Evolutionary conservation across 2,113 vertebrate species (phyloP), one percentile per base, ranked within the genome.

Genomic region (Psammodynastes pulverulentus): DNA sequence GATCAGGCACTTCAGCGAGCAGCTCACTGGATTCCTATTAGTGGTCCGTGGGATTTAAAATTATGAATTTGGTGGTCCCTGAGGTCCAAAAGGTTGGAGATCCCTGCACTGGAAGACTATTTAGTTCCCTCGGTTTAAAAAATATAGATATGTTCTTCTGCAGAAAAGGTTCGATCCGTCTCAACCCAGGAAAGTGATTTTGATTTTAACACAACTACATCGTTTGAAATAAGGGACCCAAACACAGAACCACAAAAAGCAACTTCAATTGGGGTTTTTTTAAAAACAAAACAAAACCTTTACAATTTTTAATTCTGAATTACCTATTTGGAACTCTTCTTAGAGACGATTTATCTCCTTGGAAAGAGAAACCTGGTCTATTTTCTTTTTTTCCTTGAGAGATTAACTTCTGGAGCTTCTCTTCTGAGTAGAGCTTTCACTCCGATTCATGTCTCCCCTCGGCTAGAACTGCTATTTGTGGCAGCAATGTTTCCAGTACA

Each of bases 161-260:
- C 43, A 56, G 26, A 54, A 93, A 58, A 3, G 17, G 23, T 46
- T 51, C 91, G 88, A 94, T 72, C n/a, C 13, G 15, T 56, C 52
- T 58, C 9, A 93, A 46, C 10, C 84, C 90, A 92, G 88, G 3
- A 9, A 89, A 88, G 3, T 12, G 1, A 91, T 54, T 92, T 91
- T 3, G 6, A 24, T 91, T 91, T 88, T 51, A 91, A 93, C 48
- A 87, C 67, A 93, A 62, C 19, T 67, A 5, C 46, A 34, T n/a
- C 34, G 3, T 17, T 43, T 46, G n/a, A 12, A 2, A n/a, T 7
- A 93, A 87, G 84, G 90, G 72, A 43, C 43, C 7, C 1, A 94
- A 96, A 95, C 95, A 95, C 94, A 91, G 92, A 39, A 29, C 94
- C 94, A 95, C 95, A 88, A 91, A 91, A 94, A 89, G 46, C 72